Evolutionary conservation across 2,888 invertebrate genomes (phyloP), one percentile per base, ranked within the genome.

Genomic region (Diloba caeruleocephala): DNA sequence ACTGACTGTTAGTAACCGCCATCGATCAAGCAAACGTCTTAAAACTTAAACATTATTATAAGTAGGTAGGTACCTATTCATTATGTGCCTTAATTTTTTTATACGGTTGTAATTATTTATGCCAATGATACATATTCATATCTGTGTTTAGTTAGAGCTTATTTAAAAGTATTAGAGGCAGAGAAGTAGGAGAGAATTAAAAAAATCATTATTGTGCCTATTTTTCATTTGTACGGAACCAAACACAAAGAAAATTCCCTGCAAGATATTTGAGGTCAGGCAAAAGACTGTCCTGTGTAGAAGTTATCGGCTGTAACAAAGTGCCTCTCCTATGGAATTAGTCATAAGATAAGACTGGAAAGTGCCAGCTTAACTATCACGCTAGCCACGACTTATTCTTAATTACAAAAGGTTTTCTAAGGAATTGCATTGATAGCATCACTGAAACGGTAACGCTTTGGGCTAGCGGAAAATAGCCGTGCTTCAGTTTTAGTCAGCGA

Each of bases 351-450:
- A 66, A 61, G 34, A 19, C 14, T 43, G 26, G 61, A 56, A 51
- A 56, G 56, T 57, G 51, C 41, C 44, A 51, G 44, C 14, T 51
- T 48, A 58, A 50, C 42, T 64, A 44, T 49, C 65, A 49, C 19
- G 49, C 42, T 49, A 39, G 38, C 60, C 50, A 59, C 55, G 66
- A 64, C 39, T 46, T 38, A 56, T 63, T 63, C 64, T 62, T 64
- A 62, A 57, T 62, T 62, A 58, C 65, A 45, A 54, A 65, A 48
- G 65, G 52, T 44, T 64, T 58, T 42, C 57, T 63, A 38, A 42
- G 19, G 43, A 25, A 48, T 42, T 29, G 38, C 14, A 12, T 28
- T 23, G 64, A 57, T 61, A 63, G 44, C 41, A 62, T 62, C 45
- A 34, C 37, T 43, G 15, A 26, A 46, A 52, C 65, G 64, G 50